Conservation (phyloP, 2,113 vertebrate genomes). For the Machaerirhynchus nigripectus region DNA sequence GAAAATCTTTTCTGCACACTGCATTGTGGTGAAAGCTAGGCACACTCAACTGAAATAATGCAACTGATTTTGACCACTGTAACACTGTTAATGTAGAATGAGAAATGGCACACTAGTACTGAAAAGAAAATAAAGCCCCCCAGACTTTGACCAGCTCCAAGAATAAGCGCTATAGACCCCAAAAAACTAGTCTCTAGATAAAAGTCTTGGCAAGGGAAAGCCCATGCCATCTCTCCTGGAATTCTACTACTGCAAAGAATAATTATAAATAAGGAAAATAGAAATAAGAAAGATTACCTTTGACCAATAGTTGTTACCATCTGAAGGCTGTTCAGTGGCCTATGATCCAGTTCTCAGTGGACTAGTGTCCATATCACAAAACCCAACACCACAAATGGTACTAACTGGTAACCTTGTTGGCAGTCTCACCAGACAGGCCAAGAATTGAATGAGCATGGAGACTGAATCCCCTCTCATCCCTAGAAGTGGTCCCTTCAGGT, state of each 20-base stretch:
- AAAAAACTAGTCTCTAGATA: background rate
- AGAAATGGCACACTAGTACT: constrained; percentile 6
- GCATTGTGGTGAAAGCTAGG: background rate
- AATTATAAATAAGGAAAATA: constrained; percentile 52
- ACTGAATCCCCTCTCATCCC: constrained; percentile 72
- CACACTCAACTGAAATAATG: background rate
- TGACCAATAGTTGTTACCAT: constrained; percentile 68
- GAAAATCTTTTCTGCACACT: background rate
- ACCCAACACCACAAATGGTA: constrained; percentile 69
- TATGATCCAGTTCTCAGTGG: constrained; percentile 70
- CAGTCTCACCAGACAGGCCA: constrained; percentile 70
- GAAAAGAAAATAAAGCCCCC: constrained; percentile 30
- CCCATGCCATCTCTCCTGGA: background rate
- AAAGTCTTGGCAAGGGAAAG: background rate
- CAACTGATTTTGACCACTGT: background rate
- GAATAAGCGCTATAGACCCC: background rate
- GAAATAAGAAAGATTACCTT: constrained; percentile 72
- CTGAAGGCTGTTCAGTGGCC: constrained; percentile 66
- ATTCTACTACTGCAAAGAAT: constrained; percentile 22
- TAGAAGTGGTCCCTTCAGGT: constrained; percentile 71
- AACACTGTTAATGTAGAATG: background rate
- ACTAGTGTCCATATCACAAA: constrained; percentile 69
- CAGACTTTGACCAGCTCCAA: background rate
- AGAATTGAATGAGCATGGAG: constrained; percentile 70
- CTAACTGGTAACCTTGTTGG: constrained; percentile 69